These are phyloP conservation scores for Aphidius ervi DNA, from an alignment of 1,140 invertebrate species.

Conservation along the genomic window DNA sequence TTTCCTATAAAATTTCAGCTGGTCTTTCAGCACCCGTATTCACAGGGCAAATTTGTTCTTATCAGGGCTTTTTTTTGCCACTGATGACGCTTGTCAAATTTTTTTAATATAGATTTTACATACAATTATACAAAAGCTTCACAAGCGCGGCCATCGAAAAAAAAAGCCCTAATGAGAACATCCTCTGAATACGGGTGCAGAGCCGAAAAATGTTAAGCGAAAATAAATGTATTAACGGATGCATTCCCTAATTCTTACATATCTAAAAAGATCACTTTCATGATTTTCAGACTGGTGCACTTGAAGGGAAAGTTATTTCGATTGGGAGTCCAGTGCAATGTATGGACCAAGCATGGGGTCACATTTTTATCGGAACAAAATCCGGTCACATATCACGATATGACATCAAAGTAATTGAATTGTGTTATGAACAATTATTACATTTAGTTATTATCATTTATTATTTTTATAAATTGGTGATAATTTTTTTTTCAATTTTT, in stretches of 20 bases:
- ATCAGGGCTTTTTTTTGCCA: too few species aligned
- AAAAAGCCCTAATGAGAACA: too few species aligned
- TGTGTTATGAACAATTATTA: background rate
- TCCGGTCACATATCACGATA: slow-evolving; percentile 59
- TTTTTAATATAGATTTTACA: too few species aligned
- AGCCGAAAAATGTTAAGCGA: too few species aligned
- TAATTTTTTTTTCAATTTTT: background rate
- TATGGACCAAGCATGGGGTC: slow-evolving; percentile 61
- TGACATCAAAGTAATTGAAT: slow-evolving; percentile 55
- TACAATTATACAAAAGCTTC: too few species aligned
- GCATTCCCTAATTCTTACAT: background rate
- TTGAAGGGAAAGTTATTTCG: slow-evolving; percentile 51
- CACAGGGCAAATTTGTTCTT: too few species aligned
- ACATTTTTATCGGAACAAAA: slow-evolving; percentile 60
- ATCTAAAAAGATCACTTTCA: background rate
- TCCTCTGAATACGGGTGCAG: too few species aligned
- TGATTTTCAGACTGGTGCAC: slow-evolving; percentile 52
- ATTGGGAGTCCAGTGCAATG: slow-evolving; percentile 60
- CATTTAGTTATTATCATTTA: slow-evolving; percentile 3
- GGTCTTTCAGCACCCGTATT: too few species aligned
- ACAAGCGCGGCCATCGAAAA: too few species aligned
- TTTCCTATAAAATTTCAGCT: too few species aligned
- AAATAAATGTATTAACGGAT: too few species aligned
- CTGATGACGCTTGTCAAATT: too few species aligned
- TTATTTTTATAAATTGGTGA: background rate